phyloP scores from a whole-genome alignment of 2,888 invertebrate species.

The Petrophora chlorosata region DNA sequence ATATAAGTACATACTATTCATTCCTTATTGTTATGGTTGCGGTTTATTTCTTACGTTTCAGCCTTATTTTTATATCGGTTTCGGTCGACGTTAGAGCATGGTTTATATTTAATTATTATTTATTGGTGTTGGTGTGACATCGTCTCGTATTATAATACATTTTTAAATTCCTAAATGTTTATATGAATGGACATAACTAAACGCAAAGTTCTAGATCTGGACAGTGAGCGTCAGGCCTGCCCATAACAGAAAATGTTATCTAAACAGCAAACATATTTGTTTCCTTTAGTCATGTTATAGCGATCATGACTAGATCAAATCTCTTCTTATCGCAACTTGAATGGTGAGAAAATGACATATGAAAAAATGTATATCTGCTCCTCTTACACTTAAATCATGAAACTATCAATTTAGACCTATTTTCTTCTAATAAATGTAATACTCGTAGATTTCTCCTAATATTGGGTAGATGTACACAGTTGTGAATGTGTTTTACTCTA shows the following conservation, averaged over 20 bases:
- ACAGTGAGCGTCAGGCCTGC: too few species aligned
- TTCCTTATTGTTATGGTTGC: conserved; percentile 46
- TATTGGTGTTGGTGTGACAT: conserved; percentile 81
- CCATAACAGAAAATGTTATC: too few species aligned
- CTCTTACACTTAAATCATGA: too few species aligned
- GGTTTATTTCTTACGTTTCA: conserved; percentile 47
- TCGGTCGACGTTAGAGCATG: conserved; percentile 51
- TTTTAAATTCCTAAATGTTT: conserved; percentile 40
- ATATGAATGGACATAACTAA: too few species aligned
- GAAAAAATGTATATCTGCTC: too few species aligned
- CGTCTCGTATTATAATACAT: conserved; percentile 52
- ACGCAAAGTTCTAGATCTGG: too few species aligned
- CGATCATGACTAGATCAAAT: too few species aligned
- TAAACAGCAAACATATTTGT: too few species aligned
- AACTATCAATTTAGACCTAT: too few species aligned
- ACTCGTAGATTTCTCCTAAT: neutral
- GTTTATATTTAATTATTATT: conserved; percentile 46
- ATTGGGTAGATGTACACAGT: conserved; percentile 18
- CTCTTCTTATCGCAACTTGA: too few species aligned
- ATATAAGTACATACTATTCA: conserved; percentile 51
- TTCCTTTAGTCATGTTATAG: too few species aligned
- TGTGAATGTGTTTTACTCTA: conserved; percentile 38
- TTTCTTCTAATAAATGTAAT: neutral
- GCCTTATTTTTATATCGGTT: conserved; percentile 38
- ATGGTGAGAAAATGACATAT: too few species aligned